phyloP scores from a whole-genome alignment of 2,113 vertebrate genomes.

The Rhodinocichla rosea region DNA sequence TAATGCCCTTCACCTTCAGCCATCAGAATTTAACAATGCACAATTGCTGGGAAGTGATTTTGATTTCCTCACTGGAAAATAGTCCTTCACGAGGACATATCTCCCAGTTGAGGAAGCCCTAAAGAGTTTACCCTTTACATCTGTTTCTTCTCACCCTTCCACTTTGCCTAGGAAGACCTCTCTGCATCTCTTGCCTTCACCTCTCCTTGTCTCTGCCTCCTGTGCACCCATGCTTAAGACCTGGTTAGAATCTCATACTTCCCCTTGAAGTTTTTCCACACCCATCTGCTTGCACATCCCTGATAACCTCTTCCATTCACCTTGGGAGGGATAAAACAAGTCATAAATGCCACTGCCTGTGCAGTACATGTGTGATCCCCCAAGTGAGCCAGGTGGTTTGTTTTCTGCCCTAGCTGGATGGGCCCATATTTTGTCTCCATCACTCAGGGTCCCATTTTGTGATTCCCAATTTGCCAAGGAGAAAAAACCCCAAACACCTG shows the following conservation, averaged over 20 bases:
- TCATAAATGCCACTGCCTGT: not conserved
- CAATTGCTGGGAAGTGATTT: not conserved
- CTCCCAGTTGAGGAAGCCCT: not conserved
- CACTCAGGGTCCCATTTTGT: fast-evolving
- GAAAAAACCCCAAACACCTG: not conserved
- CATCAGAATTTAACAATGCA: not conserved
- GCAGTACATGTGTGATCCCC: no score
- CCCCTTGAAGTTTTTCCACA: not conserved
- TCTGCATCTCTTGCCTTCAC: not conserved
- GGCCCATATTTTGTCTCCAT: not conserved
- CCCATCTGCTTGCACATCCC: not conserved
- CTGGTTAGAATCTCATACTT: not conserved
- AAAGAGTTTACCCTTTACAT: not conserved
- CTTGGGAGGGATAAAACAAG: not conserved
- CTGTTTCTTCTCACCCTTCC: not conserved
- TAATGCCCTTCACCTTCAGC: not conserved
- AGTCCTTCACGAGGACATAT: not conserved
- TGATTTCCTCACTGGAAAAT: not conserved
- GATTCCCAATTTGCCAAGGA: not conserved
- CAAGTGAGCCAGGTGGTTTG: not conserved
- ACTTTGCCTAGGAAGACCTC: not conserved
- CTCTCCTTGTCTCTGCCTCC: not conserved
- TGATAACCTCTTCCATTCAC: not conserved
- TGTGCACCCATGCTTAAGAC: not conserved
- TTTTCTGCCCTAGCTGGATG: not conserved